Base-by-base conservation (phyloP, 2,888 invertebrate genomes). In the Caenorhabditis macrosperma region DNA sequence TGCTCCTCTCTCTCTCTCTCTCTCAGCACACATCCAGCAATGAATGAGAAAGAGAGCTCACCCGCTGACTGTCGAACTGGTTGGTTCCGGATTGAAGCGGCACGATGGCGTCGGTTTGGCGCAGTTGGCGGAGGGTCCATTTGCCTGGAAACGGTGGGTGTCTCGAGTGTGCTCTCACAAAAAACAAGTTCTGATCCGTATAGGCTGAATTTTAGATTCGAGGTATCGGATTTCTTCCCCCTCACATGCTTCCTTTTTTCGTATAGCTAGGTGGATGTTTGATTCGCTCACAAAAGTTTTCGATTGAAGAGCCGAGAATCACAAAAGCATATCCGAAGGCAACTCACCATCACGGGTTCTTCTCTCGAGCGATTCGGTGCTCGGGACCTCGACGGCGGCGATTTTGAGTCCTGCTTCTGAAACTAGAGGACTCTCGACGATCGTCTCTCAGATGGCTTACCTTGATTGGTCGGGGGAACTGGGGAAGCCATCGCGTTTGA, bases 21-120 rank as follows among this genome's bases (percentile, higher is more conserved):
- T 69, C 55, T 59, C 50, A 55, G 69, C 41, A 60, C 50, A 69
- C 60, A 69, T 24, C 3, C n/a, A 52, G 20, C 48, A 26, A 55
- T 33, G 30, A 33, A 41, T n/a, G 41, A 61, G 52, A 64, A 48
- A 33, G 26, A 59, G 38, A 50, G 71, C 83, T 68, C 30, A 89
- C 89, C 80, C 85, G 74, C 69, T 89, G 89, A 35, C 87, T 87
- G 78, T 87, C 87, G 77, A 88, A 89, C 80, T 88, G 88, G 67
- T 89, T 89, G 15, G 89, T 89, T 69, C 89, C 89, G 12, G 84
- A 85, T 68, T 89, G 89, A 20, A 89, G 85, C 7, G 89, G 89
- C 12, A 89, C 89, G 48, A 88, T 85, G 59, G 88, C 89, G 77
- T 89, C 89, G 50, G 89, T 89, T 74, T 89, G 88, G 22, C 85